Percentiles rank a stretch among this genome's conserved stretches.
Conservation (phyloP, 2,113 vertebrate genomes). For the Origma solitaria region DNA sequence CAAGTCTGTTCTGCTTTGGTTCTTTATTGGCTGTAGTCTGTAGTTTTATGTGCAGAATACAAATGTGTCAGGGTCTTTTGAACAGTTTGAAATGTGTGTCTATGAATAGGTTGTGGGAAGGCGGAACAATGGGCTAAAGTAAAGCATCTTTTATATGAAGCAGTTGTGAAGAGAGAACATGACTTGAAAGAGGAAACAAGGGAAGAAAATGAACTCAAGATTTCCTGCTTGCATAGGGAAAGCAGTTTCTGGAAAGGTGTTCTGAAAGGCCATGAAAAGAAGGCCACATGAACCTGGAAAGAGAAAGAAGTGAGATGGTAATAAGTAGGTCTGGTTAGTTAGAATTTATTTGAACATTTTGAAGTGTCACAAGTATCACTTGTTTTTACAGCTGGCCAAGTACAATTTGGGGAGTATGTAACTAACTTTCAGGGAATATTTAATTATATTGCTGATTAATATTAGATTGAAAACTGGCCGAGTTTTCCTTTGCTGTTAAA, state of each 20-base stretch:
- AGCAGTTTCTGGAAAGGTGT: background rate
- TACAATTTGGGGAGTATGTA: background rate
- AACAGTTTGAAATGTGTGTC: constrained; percentile 12
- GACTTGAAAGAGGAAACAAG: background rate
- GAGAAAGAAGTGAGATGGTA: background rate
- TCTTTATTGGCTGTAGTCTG: constrained; percentile 24
- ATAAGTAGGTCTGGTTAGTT: background rate
- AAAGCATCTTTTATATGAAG: constrained; percentile 35
- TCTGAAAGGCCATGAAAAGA: background rate
- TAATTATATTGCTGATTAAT: background rate
- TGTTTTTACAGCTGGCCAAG: background rate
- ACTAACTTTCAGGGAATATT: background rate
- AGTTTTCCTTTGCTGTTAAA: background rate
- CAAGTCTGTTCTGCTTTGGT: constrained; percentile 7
- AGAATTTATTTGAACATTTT: background rate
- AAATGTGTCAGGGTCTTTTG: constrained; percentile 47
- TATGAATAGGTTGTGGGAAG: constrained; percentile 47
- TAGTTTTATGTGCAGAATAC: constrained; percentile 45
- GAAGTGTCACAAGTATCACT: background rate
- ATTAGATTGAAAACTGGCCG: background rate
- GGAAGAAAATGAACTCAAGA: background rate
- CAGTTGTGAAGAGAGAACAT: constrained; percentile 5
- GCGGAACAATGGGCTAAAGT: constrained; percentile 32
- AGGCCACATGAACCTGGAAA: background rate
- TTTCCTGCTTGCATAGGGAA: background rate